Conservation (phyloP, 2,797 vertebrate species). For the Helicolenus hilgendorfi region DNA sequence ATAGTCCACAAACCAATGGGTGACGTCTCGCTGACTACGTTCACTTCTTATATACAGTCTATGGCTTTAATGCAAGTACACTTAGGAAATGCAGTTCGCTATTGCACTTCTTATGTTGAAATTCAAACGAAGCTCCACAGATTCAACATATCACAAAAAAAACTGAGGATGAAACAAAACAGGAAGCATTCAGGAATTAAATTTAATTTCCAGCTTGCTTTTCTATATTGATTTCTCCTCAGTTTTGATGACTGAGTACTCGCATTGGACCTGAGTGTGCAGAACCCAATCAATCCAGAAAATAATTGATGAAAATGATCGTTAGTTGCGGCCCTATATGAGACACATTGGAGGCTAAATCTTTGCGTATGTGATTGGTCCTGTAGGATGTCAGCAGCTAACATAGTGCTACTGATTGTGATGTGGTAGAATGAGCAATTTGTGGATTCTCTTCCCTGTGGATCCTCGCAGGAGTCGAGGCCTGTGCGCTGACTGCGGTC, state of each 20-base stretch:
- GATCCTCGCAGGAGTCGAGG: slow-evolving; percentile 46
- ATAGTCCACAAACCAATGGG: no score
- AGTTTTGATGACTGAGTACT: background rate
- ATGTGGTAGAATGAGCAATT: slow-evolving; percentile 56
- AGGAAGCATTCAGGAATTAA: background rate
- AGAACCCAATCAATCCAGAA: background rate
- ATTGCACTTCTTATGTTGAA: background rate
- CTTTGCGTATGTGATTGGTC: background rate
- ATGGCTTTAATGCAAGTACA: background rate
- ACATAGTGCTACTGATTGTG: slow-evolving; percentile 40
- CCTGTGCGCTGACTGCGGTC: slow-evolving; percentile 41
- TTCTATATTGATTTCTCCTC: background rate
- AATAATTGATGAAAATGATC: background rate
- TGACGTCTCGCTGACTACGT: no score
- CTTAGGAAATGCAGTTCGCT: background rate
- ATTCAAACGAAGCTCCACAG: background rate
- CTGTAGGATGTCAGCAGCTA: slow-evolving; percentile 9
- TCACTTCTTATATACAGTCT: no score
- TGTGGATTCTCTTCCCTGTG: slow-evolving; percentile 46
- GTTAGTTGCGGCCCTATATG: background rate
- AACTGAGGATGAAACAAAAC: background rate
- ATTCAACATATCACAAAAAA: background rate
- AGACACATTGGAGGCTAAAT: background rate
- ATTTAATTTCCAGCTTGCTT: background rate
- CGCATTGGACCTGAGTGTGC: background rate